Base-by-base conservation (phyloP, 2,888 invertebrate genomes). In the Hemistola chrysoprasaria region DNA sequence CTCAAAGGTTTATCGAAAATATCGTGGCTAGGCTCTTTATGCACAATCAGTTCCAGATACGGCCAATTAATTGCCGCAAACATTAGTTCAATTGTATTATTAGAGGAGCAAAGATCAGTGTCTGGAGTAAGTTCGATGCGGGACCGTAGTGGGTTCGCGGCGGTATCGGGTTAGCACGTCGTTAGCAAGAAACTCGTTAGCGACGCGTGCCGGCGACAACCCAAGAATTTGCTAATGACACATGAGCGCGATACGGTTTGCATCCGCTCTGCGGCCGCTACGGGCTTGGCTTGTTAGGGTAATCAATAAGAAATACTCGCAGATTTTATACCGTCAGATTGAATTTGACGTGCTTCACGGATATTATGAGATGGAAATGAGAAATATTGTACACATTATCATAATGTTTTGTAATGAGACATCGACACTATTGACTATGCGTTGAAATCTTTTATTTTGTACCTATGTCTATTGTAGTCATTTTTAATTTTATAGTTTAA, bases 211-310 rank as follows among this genome's bases (percentile, higher is more conserved):
- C 74, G 75, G 57, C 78, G 81, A 83, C 83, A 81, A 74, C 73
- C 77, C 80, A 81, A 84, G 83, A 83, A 86, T 86, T 82, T 75
- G 79, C 79, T 86, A 86, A 87, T 85, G 85, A 84, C 82, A 78
- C 71, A 70, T 67, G 71, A 65, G 67, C 62, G 64, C 65, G 61
- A 56, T 60, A 64, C 53, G 50, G 59, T 56, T 63, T 40, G 48
- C 40, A 47, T 62, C 28, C 32, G n/a, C 41, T n/a, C n/a, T n/a
- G n/a, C n/a, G n/a, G 34, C 31, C 33, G 44, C 20, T 7, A 10
- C 20, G 33, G 16, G 30, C 20, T 23, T 27, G 24, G 37, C 32
- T 32, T 37, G 36, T 28, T 33, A 22, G 9, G 45, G 38, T 39
- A 39, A 22, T 34, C 40, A 1, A 10, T 22, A 35, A 44, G 28